Evolutionary conservation across 2,113 vertebrate genomes (phyloP), one percentile per base, ranked within the genome.

Genomic region (Coracopsis vasa): DNA sequence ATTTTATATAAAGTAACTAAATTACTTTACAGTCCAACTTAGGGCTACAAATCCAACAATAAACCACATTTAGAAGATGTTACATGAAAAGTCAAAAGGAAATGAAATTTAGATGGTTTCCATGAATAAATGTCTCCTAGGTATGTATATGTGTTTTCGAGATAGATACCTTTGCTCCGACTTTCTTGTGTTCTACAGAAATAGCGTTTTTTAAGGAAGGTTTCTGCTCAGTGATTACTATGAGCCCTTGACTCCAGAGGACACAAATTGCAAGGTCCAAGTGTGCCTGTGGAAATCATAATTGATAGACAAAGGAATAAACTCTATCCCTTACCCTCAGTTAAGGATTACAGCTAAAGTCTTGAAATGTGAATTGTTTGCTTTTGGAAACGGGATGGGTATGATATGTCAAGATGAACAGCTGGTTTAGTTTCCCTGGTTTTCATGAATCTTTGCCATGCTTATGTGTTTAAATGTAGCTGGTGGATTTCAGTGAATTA

Each of bases 241-340:
- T 3, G 3, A 92, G 42, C 23, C 65, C 69, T 87, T 67, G 28
- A 44, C 66, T 86, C 56, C 53, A 50, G 50, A 85, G 78, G 53
- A 58, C 42, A 60, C 33, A 79, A 91, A 78, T 72, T 60, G 39
- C 62, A 56, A 60, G 58, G 66, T 25, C 66, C 53, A 69, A 37
- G 27, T 0, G 1, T 54, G 33, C 42, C 72, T 29, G 77, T 82
- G 71, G 62, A 88, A 88, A 94, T 86, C 13, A 7, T 12, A 86
- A 86, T 56, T 86, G 82, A 92, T 72, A 61, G 91, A 65, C 51
- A 54, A 27, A 86, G 61, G 71, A 83, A 80, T 54, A 10, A 92
- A 71, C 70, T 37, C 0, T 0, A 81, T n/a, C 42, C 47, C 82
- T 56, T 58, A 42, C 23, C 79, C 39, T 27, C 51, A 13, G 7